These are phyloP conservation scores for Thunnus albacares DNA, from an alignment of 2,797 vertebrate genomes.

Conservation along the genomic window DNA sequence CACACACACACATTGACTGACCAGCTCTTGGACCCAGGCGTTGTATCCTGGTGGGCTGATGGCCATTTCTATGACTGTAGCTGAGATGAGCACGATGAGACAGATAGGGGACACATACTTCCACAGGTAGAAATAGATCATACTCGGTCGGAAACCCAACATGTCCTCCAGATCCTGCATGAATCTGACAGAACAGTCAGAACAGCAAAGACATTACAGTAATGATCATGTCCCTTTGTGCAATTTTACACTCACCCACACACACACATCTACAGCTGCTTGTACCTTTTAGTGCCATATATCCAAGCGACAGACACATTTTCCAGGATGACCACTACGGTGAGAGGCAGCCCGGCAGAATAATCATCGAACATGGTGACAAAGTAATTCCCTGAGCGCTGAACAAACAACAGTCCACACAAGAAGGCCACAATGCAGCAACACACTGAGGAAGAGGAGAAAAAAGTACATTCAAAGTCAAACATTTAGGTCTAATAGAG, in stretches of 20 bases:
- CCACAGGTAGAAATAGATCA: constrained; percentile 96
- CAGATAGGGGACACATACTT: constrained; percentile 95
- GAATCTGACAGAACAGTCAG: constrained; percentile 85
- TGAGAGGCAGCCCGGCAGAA: constrained; percentile 94
- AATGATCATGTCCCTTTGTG: background rate
- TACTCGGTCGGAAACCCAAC: constrained; percentile 92
- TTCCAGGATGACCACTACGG: constrained; percentile 94
- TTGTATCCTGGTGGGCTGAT: constrained; percentile 94
- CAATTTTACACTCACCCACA: background rate
- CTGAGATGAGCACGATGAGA: constrained; percentile 92
- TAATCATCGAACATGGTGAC: constrained; percentile 98
- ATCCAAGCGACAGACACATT: constrained; percentile 96
- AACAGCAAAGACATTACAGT: background rate
- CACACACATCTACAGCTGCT: background rate
- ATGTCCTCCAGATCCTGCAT: constrained; percentile 98
- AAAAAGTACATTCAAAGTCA: background rate
- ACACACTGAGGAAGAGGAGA: constrained; percentile 83
- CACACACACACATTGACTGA: constrained; percentile 76
- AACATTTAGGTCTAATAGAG: background rate
- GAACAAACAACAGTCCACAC: constrained; percentile 94
- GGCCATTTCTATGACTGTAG: constrained; percentile 92
- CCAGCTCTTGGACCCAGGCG: constrained; percentile 94
- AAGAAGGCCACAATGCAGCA: constrained; percentile 94
- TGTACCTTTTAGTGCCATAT: constrained; percentile 92
- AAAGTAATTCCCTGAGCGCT: constrained; percentile 96